Base-by-base conservation (phyloP, 1,140 invertebrate species). In the Magallana ariakensis region DNA sequence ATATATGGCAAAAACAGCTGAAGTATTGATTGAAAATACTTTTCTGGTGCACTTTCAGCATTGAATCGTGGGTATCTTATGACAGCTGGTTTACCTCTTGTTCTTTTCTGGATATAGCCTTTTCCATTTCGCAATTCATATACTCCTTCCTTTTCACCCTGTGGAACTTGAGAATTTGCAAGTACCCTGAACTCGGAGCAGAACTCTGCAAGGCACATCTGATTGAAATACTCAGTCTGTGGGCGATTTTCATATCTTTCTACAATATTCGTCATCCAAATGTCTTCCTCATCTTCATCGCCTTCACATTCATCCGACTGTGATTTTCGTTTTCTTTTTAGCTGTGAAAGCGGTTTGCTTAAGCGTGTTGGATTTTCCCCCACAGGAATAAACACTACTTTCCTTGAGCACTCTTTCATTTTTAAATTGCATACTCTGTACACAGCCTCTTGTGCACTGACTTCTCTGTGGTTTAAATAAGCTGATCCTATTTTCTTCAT, bases 391-490 rank as follows among this genome's bases (percentile, higher is more conserved):
- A 90, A 90, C 7, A 80, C 53, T 19, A 90, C 84, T 60, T 88
- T 56, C 56, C 89, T 33, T 70, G 89, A 88, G 53, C 56, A 58
- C 57, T 84, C 19, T 75, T 70, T 85, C 26, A 89, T 81, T 19
- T 88, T 87, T 22, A 88, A 84, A 53, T 86, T 60, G 16, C 89
- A 84, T 56, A 84, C 60, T 8, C 89, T 15, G 82, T 90, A 90
- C 54, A 83, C 80, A 83, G 89, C 89, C 54, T 88, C 89, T 62
- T 88, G 89, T 19, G 85, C 89, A 26, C 58, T 33, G 4, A 88
- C 84, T 87, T 90, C 89, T 57, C 85, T 22, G 66, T 82, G n/a
- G 56, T 89, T 84, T 16, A 90, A 60, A 58, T 87, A 87, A 16
- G 53, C 62, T 19, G 75, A 80, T 80, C 83, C 83, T 9, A 84